Base-by-base conservation (phyloP, 2,113 vertebrate species). In the Callocephalon fimbriatum region DNA sequence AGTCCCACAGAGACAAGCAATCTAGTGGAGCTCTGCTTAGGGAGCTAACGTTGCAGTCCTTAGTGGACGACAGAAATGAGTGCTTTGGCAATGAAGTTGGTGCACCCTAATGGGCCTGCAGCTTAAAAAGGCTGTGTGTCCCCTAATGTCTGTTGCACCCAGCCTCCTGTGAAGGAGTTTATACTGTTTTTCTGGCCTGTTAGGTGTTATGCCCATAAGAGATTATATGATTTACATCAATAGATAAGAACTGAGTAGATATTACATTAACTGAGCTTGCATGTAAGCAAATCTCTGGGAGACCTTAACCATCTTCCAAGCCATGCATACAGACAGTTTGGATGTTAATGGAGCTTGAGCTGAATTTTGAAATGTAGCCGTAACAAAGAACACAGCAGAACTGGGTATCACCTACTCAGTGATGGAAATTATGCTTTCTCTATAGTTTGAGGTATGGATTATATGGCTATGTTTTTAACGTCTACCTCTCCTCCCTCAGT, bases 41-140 rank as follows among this genome's bases (percentile, higher is more conserved):
- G 56, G 66, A 42, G 5, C 40, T n/a, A 6, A 3, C 0, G 2
- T 10, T 44, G 15, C 21, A 7, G 0, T 14, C 26, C 11, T n/a
- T 54, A 14, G 26, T 35, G 22, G 25, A 31, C 9, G 15, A 17
- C 7, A 58, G 29, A 10, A 9, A 4, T 0, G 4, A 44, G 31
- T 10, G 6, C 21, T 82, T 61, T 61, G 40, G 5, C 8, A 1
- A 0, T 19, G 50, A 44, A 63, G 5, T 15, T 35, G 67, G 17
- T 58, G 19, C 8, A 11, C 12, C 9, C 7, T 10, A 26, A 2
- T 2, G 11, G 6, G 7, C 20, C n/a, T 44, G 17, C 11, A 62
- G 19, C n/a, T 47, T n/a, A 44, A 7, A 2, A 4, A 42, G 4
- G 6, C 23, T 40, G 11, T 7, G 10, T 27, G 0, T 1, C 31